Conservation (phyloP, 2,888 invertebrate genomes). For the Eristalinus sepulchralis region DNA sequence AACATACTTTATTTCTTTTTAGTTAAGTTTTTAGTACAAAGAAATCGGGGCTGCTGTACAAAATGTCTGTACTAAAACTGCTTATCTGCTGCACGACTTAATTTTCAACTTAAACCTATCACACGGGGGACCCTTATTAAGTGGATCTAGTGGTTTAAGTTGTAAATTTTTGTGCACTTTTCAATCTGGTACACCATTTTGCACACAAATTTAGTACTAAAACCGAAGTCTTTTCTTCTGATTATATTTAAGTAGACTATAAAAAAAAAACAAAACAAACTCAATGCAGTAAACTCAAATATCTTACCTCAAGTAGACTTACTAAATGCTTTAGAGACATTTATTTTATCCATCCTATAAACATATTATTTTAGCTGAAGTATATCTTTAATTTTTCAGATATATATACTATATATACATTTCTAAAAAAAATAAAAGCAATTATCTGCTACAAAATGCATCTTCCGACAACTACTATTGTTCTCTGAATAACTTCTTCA, state of each 20-base stretch:
- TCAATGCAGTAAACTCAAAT: not conserved
- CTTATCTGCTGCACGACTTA: slow-evolving; percentile 16
- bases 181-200: slow-evolving; percentile 35
- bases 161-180: slow-evolving; percentile 18
- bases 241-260: slow-evolving; percentile 50
- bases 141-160: not conserved
- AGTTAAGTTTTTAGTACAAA: slow-evolving; percentile 51
- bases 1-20: slow-evolving; percentile 12
- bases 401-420: slow-evolving; percentile 57
- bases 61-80: slow-evolving; percentile 34
- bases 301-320: slow-evolving; percentile 57
- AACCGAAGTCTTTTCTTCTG: slow-evolving; percentile 23
- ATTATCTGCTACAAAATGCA: slow-evolving; percentile 70
- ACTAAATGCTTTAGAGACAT: slow-evolving; percentile 54
- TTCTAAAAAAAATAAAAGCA: slow-evolving; percentile 19
- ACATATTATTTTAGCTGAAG: slow-evolving; percentile 42
- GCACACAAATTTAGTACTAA: slow-evolving; percentile 56
- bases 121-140: not conserved
- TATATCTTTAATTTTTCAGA: slow-evolving; percentile 50
- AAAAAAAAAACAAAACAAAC: slow-evolving; percentile 12
- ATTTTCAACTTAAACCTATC: slow-evolving; percentile 40
- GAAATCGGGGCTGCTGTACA: slow-evolving; percentile 53
- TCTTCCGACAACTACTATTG: slow-evolving; percentile 74
- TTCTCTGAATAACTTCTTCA: slow-evolving; percentile 56
- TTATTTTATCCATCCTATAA: slow-evolving; percentile 23